Conservation (phyloP, 2,113 vertebrate species). For the Spilogale gracilis region DNA sequence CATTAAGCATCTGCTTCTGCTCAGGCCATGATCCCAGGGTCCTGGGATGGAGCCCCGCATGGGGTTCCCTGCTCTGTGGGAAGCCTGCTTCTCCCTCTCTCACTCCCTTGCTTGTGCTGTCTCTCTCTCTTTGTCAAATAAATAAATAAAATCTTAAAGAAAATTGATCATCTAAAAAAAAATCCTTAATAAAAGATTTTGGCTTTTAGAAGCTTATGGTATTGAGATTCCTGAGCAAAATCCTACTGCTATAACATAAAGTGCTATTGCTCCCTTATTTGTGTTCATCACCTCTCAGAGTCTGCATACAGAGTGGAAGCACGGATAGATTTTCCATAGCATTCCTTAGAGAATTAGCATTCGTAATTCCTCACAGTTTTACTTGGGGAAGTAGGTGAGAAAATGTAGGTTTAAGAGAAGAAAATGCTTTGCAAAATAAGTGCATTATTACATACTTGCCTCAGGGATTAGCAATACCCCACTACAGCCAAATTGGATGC, state of each 20-base stretch:
- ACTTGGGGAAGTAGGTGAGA: neutral
- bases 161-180: neutral
- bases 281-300: neutral
- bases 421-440: conserved; percentile 50
- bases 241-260: neutral
- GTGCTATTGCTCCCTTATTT: neutral
- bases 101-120: no score
- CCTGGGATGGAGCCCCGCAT: no score
- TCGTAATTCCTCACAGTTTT: neutral
- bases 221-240: neutral
- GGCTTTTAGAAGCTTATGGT: neutral
- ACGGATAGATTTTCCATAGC: neutral
- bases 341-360: conserved; percentile 29
- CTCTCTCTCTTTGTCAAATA: no score
- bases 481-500: neutral
- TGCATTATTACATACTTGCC: conserved; percentile 27
- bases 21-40: no score
- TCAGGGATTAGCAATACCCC: conserved; percentile 16
- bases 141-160: neutral
- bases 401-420: conserved; percentile 44
- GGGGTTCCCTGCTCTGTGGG: no score
- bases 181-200: neutral
- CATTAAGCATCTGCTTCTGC: no score
- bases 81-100: no score
- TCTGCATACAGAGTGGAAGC: neutral